A percentile compares a stretch with the other conserved stretches of the same genome.
phyloP scores from a whole-genome alignment of 2,113 vertebrate species.

The Corythornis cristatus region DNA sequence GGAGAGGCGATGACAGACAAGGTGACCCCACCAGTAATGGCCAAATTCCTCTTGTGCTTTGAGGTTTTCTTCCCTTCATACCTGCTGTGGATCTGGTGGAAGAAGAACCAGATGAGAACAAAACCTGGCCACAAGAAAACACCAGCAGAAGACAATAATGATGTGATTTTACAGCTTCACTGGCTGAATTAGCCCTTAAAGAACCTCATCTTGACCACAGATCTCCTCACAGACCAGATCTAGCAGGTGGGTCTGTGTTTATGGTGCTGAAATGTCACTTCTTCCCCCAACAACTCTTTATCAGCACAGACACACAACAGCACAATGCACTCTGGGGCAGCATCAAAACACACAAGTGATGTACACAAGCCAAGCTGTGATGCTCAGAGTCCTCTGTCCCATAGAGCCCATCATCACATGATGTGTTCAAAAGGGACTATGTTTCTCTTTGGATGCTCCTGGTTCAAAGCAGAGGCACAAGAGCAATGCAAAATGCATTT shows the following conservation, averaged over 20 bases:
- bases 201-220: neutral
- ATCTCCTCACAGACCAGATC: neutral
- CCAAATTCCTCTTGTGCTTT: slow-evolving; percentile 94
- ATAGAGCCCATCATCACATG: neutral
- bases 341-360: neutral
- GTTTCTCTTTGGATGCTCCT: neutral
- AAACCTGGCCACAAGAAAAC: neutral
- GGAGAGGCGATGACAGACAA: slow-evolving; percentile 95
- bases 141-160: neutral
- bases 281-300: neutral
- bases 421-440: neutral
- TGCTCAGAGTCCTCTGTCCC: neutral
- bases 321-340: neutral
- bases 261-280: neutral
- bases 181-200: neutral
- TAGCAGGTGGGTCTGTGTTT: neutral
- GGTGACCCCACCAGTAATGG: slow-evolving; percentile 96
- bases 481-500: neutral
- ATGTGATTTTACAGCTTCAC: neutral
- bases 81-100: slow-evolving; percentile 91
- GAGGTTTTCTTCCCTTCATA: slow-evolving; percentile 95
- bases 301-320: neutral
- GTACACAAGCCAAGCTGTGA: neutral
- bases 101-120: slow-evolving; percentile 33
- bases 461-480: neutral